phyloP scores from a whole-genome alignment of 1,140 invertebrate genomes.

The Augochlora pura region DNA sequence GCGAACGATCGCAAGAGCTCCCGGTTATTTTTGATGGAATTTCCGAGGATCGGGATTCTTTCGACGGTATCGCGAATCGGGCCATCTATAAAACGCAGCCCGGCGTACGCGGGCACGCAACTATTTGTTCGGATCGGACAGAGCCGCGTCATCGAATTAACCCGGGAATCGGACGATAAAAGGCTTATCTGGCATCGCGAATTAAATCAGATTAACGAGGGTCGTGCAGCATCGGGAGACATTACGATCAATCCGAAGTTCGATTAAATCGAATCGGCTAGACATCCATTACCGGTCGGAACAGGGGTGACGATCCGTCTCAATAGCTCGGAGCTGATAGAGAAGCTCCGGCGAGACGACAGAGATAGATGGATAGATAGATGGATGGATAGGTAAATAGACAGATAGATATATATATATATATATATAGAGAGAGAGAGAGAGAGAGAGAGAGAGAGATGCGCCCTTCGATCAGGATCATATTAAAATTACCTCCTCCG shows the following conservation, averaged over 20 bases:
- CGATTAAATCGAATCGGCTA: constrained; percentile 37
- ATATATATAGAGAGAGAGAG: constrained; percentile 17
- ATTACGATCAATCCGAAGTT: constrained; percentile 36
- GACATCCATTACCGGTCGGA: constrained; percentile 26
- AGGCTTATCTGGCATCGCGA: constrained; percentile 30
- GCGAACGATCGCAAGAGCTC: too few species aligned
- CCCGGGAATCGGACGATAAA: constrained; percentile 14
- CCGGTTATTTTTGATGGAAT: too few species aligned
- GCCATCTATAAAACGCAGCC: too few species aligned
- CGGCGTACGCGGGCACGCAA: too few species aligned
- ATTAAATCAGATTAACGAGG: constrained; percentile 33
- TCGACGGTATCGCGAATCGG: too few species aligned
- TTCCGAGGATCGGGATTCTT: too few species aligned
- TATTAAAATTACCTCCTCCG: constrained; percentile 25
- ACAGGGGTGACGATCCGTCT: constrained; percentile 4
- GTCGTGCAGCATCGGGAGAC: neutral
- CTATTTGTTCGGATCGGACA: too few species aligned
- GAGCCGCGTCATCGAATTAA: constrained; percentile 22
- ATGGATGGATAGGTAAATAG: too few species aligned
- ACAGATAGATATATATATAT: too few species aligned
- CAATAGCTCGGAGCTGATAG: constrained; percentile 4
- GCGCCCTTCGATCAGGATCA: neutral
- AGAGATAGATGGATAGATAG: too few species aligned
- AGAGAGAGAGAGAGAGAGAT: neutral
- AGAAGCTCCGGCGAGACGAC: too few species aligned